Evolutionary conservation across 64 coral and sea anemone species (phyloP), one percentile per base, ranked within the genome.

Genomic region (Montipora foliosa): DNA sequence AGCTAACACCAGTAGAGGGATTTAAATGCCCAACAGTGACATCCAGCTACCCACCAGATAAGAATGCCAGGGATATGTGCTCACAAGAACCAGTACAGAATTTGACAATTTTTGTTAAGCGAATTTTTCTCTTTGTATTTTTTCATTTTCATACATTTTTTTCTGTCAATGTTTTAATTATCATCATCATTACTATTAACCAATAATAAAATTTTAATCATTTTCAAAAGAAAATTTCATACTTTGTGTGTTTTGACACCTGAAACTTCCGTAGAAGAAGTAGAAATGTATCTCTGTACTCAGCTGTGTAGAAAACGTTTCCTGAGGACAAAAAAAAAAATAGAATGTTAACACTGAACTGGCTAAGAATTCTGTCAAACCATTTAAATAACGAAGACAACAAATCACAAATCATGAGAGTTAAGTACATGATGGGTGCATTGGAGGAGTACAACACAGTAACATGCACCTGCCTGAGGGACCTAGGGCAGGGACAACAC

Each of bases 211-310:
- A 37, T 37, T 37, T 37, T 37, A 37, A 37, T 37, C 37, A 37
- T 37, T 37, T 37, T 2, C 53, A 57, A 57, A 57, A 57, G 6
- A 8, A 11, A 57, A 71, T 71, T 24, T 78, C 89, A 73, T 84
- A 99, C 98, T 94, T 99, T 84, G 98, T 91, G 46, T 99, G 98
- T 80, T 89, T 94, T 79, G 87, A 85, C 59, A 94, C 89, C 76
- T 96, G 66, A 67, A 99, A 99, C 76, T 99, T 99, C 21, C 92
- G 80, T 57, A 99, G 60, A 5, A 99, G 60, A 24, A 87, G 20
- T 19, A 96, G 19, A 64, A 99, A 99, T 81, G 96, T 95, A 44
- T 99, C 98, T 80, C 98, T 89, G 82, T 96, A 99, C 78, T 99
- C 98, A 70, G 87, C 69, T 62, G 92, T 83, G 80, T 99, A 99